These are phyloP conservation scores for Zaprionus africanus DNA, from an alignment of 1,140 invertebrate genomes.

Conservation along the genomic window DNA sequence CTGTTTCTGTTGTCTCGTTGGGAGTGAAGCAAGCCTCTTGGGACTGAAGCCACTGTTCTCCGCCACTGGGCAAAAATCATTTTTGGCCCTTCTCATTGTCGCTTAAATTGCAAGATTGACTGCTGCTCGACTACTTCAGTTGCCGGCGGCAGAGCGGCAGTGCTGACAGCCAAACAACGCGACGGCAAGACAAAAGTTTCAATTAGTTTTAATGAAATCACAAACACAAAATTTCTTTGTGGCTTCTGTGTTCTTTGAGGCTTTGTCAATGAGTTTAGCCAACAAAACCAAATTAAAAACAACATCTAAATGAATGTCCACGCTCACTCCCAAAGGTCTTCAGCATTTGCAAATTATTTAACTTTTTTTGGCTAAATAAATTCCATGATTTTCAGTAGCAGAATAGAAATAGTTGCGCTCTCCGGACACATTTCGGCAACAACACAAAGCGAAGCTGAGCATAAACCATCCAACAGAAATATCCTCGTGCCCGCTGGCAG, in stretches of 20 bases:
- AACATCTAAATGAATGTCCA: conserved; percentile 75
- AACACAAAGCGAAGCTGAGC: not conserved
- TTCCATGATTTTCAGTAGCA: conserved; percentile 72
- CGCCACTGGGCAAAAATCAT: conserved; percentile 39
- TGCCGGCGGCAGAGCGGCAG: not conserved
- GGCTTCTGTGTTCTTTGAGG: conserved; percentile 54
- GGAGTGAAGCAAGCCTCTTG: conserved; percentile 24
- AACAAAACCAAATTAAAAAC: conserved; percentile 76
- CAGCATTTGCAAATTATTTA: conserved; percentile 65
- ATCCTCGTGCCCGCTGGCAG: conserved; percentile 13
- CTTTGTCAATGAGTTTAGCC: conserved; percentile 69
- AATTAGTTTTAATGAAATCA: conserved; percentile 82
- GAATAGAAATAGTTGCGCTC: conserved; percentile 39
- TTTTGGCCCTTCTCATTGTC: conserved; percentile 54
- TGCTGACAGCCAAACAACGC: not conserved
- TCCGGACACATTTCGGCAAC: not conserved
- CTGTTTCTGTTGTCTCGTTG: conserved; percentile 38
- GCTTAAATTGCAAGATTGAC: conserved; percentile 73
- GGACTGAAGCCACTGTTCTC: conserved; percentile 7
- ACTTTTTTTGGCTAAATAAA: conserved; percentile 63
- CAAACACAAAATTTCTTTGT: conserved; percentile 65
- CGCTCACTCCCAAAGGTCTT: conserved; percentile 13
- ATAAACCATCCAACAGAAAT: conserved; percentile 35
- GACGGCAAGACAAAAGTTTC: conserved; percentile 63
- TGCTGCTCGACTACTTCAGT: conserved; percentile 29